Percentiles rank a stretch among this genome's conserved stretches.
These are phyloP conservation scores for Orchestes rusci DNA, from an alignment of 2,888 invertebrate species.

Conservation along the genomic window DNA sequence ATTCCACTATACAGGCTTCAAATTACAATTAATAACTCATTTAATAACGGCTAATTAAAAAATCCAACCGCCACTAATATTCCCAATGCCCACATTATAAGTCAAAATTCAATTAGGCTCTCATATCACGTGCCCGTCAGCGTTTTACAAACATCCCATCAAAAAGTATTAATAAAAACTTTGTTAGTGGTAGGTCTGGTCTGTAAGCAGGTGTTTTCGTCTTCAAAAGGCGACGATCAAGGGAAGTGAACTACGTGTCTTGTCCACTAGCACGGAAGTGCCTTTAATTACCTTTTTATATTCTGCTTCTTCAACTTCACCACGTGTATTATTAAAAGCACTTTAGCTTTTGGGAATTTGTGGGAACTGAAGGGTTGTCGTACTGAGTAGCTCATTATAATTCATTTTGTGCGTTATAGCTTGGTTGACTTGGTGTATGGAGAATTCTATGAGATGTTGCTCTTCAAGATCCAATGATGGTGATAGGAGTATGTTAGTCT, in stretches of 20 bases:
- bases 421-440: too few species aligned
- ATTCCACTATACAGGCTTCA: too few species aligned
- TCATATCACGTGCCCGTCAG: slow-evolving; percentile 8
- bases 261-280: slow-evolving; percentile 17
- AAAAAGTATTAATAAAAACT: slow-evolving; percentile 14
- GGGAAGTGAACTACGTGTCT: slow-evolving; percentile 18
- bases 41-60: too few species aligned
- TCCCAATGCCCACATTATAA: too few species aligned
- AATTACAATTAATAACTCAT: too few species aligned
- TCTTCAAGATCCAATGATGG: too few species aligned
- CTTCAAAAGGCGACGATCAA: not conserved
- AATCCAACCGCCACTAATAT: too few species aligned
- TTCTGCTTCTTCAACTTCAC: slow-evolving; percentile 5
- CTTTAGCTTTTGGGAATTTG: slow-evolving; percentile 4
- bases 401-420: too few species aligned
- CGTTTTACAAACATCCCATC: slow-evolving; percentile 11
- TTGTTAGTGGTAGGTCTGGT: slow-evolving; percentile 18
- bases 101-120: slow-evolving; percentile 6
- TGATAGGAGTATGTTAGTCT: too few species aligned
- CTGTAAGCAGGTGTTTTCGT: slow-evolving; percentile 16
- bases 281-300: slow-evolving; percentile 17
- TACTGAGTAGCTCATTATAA: too few species aligned
- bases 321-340: slow-evolving; percentile 13
- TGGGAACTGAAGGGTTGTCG: slow-evolving; percentile 7
- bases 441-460: too few species aligned